Percentiles rank a stretch among this genome's conserved stretches.
Conservation (phyloP, 37 sponge, comb jelly and placozoan species). For the Haliclona indistincta region DNA sequence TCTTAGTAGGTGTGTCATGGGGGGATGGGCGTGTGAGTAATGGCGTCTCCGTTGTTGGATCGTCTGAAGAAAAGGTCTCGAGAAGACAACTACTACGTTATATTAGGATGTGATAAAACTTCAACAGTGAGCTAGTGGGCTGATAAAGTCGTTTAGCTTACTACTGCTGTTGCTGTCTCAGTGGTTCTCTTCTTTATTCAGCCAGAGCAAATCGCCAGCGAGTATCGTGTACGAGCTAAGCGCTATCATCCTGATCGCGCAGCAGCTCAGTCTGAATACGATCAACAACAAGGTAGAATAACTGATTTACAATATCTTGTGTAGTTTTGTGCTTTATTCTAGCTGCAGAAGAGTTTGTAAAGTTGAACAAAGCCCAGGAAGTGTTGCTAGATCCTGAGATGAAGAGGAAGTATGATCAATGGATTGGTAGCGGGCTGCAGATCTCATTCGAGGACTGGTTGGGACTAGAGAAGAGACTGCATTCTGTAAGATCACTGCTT, state of each 20-base stretch:
- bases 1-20: too few species aligned
- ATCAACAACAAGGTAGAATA: slow-evolving; percentile 10
- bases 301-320: background rate
- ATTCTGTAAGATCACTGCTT: too few species aligned
- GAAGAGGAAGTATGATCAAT: slow-evolving; percentile 56
- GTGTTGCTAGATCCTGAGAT: slow-evolving; percentile 47
- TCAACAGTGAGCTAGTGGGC: slow-evolving; percentile 43
- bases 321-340: background rate
- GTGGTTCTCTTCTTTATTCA: background rate
- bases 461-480: slow-evolving; percentile 41
- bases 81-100: slow-evolving; percentile 50
- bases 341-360: slow-evolving; percentile 40
- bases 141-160: background rate
- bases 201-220: slow-evolving; percentile 63
- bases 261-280: background rate
- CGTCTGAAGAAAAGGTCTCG: too few species aligned
- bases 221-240: slow-evolving; percentile 36
- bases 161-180: too few species aligned
- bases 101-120: slow-evolving; percentile 45
- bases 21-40: too few species aligned
- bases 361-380: slow-evolving; percentile 37
- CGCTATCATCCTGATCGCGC: slow-evolving; percentile 65
- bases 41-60: too few species aligned
- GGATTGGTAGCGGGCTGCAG: slow-evolving; percentile 51
- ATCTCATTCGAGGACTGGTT: slow-evolving; percentile 54